Percentiles rank a stretch among this genome's conserved stretches.
These are phyloP conservation scores for Acronicta alni DNA, from an alignment of 2,888 invertebrate species.

Conservation along the genomic window DNA sequence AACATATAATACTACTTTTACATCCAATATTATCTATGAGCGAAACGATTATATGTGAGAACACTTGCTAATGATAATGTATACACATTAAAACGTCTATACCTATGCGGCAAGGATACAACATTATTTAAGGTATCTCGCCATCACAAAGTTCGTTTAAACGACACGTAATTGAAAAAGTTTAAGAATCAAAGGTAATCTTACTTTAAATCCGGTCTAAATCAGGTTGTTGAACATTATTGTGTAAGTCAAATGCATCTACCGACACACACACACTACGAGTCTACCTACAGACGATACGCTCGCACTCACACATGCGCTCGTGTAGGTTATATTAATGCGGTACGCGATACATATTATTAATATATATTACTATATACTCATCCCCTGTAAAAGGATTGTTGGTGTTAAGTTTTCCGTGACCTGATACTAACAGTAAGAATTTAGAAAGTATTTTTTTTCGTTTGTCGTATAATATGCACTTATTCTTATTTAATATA, in stretches of 20 bases:
- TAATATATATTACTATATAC: constrained; percentile 56
- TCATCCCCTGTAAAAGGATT: constrained; percentile 62
- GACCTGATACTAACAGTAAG: not conserved
- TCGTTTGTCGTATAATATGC: too few relatives aligned
- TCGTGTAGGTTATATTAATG: constrained; percentile 49
- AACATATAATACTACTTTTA: constrained; percentile 23
- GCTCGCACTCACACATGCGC: constrained; percentile 21
- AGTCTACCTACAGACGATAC: constrained; percentile 42
- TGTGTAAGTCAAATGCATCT: constrained; percentile 55
- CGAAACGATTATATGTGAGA: constrained; percentile 13
- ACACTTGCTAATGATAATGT: not conserved
- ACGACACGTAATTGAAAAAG: too few relatives aligned
- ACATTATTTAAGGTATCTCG: constrained; percentile 1
- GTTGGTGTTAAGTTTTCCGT: not conserved
- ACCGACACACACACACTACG: constrained; percentile 60
- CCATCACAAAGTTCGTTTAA: not conserved
- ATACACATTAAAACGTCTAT: constrained; percentile 5
- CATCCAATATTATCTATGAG: constrained; percentile 32
- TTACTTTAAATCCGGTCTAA: constrained; percentile 31
- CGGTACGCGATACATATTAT: constrained; percentile 57
- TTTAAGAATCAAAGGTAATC: not conserved
- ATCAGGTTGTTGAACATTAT: constrained; percentile 16
- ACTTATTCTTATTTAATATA: too few relatives aligned
- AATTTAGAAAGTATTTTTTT: too few relatives aligned
- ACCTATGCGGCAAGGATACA: constrained; percentile 10